Percentiles rank a stretch among this genome's conserved stretches.
Evolutionary conservation across 1,140 invertebrate species (phyloP).

Genomic region (Trachymyrmex septentrionalis): DNA sequence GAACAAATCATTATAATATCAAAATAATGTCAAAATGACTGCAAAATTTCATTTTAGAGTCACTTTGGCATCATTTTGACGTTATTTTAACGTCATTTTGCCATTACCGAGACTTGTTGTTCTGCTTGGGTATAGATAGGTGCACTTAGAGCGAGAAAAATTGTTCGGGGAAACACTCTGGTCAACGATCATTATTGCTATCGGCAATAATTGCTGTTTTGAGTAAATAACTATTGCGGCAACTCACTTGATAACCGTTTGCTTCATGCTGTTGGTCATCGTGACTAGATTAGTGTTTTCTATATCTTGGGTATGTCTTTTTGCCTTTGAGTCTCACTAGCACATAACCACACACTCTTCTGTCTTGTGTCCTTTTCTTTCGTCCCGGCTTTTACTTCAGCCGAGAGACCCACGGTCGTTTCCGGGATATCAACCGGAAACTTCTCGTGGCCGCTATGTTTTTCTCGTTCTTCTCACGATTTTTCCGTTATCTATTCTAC

Average conservation of each 20-base stretch:
- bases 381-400: background rate
- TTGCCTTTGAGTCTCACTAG: conserved; percentile 52
- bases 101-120: no score
- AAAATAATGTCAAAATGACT: no score
- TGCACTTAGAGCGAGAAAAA: background rate
- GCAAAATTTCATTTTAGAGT: no score
- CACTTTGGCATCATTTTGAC: no score
- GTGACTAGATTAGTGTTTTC: conserved; percentile 36
- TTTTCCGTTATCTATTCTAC: background rate
- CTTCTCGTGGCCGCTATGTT: conserved; percentile 25
- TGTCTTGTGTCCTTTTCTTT: background rate
- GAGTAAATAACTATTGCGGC: conserved; percentile 14
- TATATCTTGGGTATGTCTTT: background rate
- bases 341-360: conserved; percentile 70
- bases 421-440: background rate
- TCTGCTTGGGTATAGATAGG: background rate
- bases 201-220: background rate
- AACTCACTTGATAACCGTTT: conserved; percentile 86
- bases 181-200: background rate
- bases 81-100: no score
- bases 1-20: no score
- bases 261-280: conserved; percentile 86
- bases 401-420: background rate
- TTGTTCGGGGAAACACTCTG: background rate
- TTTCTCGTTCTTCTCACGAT: conserved; percentile 1